Evolutionary conservation across 2,888 invertebrate genomes (phyloP).

Genomic region (Thalpophila matura): DNA sequence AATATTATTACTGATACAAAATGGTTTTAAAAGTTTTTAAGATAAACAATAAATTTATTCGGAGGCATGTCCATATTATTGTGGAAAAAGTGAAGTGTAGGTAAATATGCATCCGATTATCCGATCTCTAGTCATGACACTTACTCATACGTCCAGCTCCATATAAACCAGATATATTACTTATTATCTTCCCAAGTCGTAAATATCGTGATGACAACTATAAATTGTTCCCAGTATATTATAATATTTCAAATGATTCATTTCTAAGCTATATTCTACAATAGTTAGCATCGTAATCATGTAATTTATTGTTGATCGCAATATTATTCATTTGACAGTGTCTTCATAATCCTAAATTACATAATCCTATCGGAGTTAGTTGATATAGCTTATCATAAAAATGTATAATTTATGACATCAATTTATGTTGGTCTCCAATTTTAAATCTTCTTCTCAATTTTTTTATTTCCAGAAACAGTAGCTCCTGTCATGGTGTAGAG

Average conservation of each 20-base stretch:
- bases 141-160: conserved; percentile 17
- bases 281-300: conserved; percentile 19
- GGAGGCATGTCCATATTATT: too few relatives aligned
- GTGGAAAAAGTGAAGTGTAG: too few relatives aligned
- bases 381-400: conserved; percentile 23
- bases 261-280: conserved; percentile 35
- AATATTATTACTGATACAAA: too few relatives aligned
- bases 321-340: conserved; percentile 31
- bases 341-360: conserved; percentile 13
- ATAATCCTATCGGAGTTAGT: neutral
- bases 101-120: too few relatives aligned
- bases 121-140: conserved; percentile 1
- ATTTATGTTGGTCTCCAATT: too few relatives aligned
- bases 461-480: too few relatives aligned
- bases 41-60: too few relatives aligned
- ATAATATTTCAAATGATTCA: conserved; percentile 43
- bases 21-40: too few relatives aligned
- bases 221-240: conserved; percentile 46
- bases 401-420: conserved; percentile 1
- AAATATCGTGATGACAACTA: conserved; percentile 46
- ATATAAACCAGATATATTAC: conserved; percentile 39
- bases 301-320: conserved; percentile 28
- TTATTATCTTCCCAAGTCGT: conserved; percentile 46
- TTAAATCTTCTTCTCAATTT: too few relatives aligned
- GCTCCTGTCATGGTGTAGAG: too few relatives aligned